Conservation (phyloP, 2,797 vertebrate genomes). For the Yasuhikotakia modesta region DNA sequence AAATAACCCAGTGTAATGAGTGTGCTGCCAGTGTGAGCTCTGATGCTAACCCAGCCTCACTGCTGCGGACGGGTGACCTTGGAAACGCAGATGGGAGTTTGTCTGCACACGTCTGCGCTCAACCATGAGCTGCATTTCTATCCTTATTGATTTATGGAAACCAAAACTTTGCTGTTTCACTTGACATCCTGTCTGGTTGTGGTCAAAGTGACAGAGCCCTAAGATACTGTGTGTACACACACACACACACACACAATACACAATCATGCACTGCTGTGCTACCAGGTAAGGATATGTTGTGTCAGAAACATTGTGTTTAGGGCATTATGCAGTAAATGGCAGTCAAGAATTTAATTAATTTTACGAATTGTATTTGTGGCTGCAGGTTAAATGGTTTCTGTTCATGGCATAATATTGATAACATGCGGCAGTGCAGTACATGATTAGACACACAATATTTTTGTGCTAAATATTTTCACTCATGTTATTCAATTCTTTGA, state of each 20-base stretch:
- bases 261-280: neutral
- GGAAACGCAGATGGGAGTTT: slow-evolving; percentile 7
- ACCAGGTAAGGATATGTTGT: slow-evolving; percentile 37
- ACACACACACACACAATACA: neutral
- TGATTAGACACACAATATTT: no score
- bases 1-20: slow-evolving; percentile 76
- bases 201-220: slow-evolving; percentile 17
- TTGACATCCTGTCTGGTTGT: slow-evolving; percentile 24
- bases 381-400: neutral
- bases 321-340: slow-evolving; percentile 36
- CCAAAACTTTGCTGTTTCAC: slow-evolving; percentile 42
- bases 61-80: slow-evolving; percentile 43
- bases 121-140: slow-evolving; percentile 11
- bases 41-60: slow-evolving; percentile 49
- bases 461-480: no score
- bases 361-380: slow-evolving; percentile 36
- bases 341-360: slow-evolving; percentile 21
- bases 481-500: no score
- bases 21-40: slow-evolving; percentile 42
- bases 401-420: neutral
- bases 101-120: neutral
- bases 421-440: no score
- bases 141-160: slow-evolving; percentile 46
- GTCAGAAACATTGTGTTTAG: slow-evolving; percentile 23
- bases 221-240: neutral